Evolutionary conservation across 2,888 invertebrate genomes (phyloP), one percentile per base, ranked within the genome.

Genomic region (Periphyllus acericola): DNA sequence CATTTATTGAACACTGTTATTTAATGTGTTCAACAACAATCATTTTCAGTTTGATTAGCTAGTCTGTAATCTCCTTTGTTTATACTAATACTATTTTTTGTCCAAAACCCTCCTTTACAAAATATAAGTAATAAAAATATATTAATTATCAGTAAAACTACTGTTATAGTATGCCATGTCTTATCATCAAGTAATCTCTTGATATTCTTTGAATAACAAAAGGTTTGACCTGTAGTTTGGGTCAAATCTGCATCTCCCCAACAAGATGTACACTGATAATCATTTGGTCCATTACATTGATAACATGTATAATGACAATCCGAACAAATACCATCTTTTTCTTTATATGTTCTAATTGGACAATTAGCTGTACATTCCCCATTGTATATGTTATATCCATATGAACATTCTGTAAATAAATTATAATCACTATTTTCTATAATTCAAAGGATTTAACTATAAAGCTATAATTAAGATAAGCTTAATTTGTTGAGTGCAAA

Each of bases 261-360:
- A 91, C 96, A 96, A 9, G 93, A 92, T 74, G 92, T 91, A 91
- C 96, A 96, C 90, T 96, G 94, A 90, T 93, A 94, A 91, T 95
- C 94, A 90, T 93, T 93, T 14, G 95, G 94, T 19, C 96, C 96
- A 14, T 92, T 91, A 91, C 96, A 96, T 19, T 93, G 93, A 89
- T 93, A 93, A 91, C 96, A 96, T n/a, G 94, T 93, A 91, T 96
- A 96, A 92, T 96, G 96, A 91, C 96, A 96, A 55, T 92, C 92
- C 3, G 94, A 92, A 91, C 96, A 96, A 81, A 89, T 52, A 14
- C 46, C 84, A 87, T 88, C 34, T 25, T 88, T 46, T 52, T 84
- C 89, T 6, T 88, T 82, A 80, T 89, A 90, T 21, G 89, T 89
- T 36, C 83, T 87, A 14, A 68, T 92, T 74, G 94, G 94, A 91